Conservation (phyloP, 2,113 vertebrate genomes). For the Alosa alosa region DNA sequence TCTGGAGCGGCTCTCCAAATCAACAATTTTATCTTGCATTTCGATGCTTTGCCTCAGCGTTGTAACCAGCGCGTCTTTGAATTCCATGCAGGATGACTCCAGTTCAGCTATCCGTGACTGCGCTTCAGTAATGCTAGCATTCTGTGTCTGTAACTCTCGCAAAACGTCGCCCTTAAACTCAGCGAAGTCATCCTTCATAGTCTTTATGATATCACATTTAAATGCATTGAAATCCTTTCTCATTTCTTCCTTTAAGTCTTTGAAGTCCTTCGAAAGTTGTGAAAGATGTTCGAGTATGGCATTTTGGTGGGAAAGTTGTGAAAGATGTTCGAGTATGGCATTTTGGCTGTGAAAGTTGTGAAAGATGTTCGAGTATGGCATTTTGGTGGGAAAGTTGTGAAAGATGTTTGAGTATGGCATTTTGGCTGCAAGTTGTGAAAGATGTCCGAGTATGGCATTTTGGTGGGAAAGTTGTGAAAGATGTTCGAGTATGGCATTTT, state of each 20-base stretch:
- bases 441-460: too few species aligned
- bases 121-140: not conserved
- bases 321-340: too few species aligned
- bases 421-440: too few species aligned
- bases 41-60: not conserved
- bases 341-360: too few species aligned
- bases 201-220: not conserved
- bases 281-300: too few species aligned
- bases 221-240: not conserved
- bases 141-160: not conserved
- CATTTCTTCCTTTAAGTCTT: not conserved
- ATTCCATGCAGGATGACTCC: not conserved
- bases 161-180: not conserved
- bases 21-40: not conserved
- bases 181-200: not conserved
- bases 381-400: too few species aligned
- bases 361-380: too few species aligned
- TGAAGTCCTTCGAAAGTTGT: not conserved
- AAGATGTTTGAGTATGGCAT: too few species aligned
- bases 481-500: too few species aligned
- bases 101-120: not conserved
- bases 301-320: too few species aligned
- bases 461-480: too few species aligned
- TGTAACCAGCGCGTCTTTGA: not conserved
- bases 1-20: conserved; percentile 9